Percentiles rank a stretch among this genome's conserved stretches.
phyloP scores from a whole-genome alignment of 2,797 vertebrate genomes.

The Ibycter americanus region DNA sequence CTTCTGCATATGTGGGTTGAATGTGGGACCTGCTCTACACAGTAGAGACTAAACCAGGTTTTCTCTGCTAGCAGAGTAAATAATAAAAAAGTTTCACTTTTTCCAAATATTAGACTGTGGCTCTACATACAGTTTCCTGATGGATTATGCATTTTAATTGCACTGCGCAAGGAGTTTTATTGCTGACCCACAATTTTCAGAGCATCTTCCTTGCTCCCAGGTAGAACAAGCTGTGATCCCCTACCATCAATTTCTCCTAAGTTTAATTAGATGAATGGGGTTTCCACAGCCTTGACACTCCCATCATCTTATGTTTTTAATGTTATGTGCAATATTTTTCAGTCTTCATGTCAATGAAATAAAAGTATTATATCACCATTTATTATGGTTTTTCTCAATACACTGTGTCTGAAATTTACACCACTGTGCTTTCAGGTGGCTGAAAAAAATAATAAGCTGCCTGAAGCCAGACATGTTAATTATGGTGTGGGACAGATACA shows the following conservation, averaged over 20 bases:
- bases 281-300: not conserved
- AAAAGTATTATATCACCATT: not conserved
- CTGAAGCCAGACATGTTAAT: not conserved
- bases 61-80: not conserved
- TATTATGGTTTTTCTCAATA: not conserved
- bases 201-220: not conserved
- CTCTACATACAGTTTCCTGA: not conserved
- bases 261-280: not conserved
- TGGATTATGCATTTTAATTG: not conserved
- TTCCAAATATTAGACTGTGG: accelerated
- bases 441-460: not conserved
- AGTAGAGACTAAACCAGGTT: not conserved
- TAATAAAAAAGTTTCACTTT: not conserved
- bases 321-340: not conserved
- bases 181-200: not conserved
- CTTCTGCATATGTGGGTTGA: not conserved
- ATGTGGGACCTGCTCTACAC: not conserved
- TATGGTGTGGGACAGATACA: not conserved
- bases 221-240: not conserved
- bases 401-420: not conserved
- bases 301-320: not conserved
- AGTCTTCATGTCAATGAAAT: not conserved
- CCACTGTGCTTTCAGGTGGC: not conserved
- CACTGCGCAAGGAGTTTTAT: not conserved
- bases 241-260: not conserved